Evolutionary conservation across 1,140 invertebrate species (phyloP).

Genomic region (Hestina assimilis): DNA sequence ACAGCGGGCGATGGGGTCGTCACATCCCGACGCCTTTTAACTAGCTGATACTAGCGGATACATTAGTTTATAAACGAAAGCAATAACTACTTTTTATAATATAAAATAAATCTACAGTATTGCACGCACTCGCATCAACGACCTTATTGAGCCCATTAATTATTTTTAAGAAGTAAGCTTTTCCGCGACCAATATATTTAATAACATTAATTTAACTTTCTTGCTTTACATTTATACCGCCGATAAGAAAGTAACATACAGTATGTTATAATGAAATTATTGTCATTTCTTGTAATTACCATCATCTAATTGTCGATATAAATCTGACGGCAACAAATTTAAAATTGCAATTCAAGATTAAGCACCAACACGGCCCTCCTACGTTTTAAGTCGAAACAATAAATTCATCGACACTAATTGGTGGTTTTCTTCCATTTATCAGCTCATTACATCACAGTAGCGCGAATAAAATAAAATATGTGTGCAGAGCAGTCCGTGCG

Average conservation of each 20-base stretch:
- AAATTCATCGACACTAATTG: constrained; percentile 79
- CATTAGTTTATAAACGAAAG: too few species aligned
- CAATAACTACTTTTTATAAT: too few species aligned
- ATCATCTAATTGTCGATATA: constrained; percentile 68
- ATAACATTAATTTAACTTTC: too few species aligned
- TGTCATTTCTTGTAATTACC: constrained; percentile 54
- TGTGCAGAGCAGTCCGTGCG: constrained; percentile 68
- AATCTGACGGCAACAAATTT: constrained; percentile 57
- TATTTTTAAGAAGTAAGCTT: too few species aligned
- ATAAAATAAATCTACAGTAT: too few species aligned
- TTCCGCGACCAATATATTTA: too few species aligned
- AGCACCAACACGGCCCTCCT: constrained; percentile 68
- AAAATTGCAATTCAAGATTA: constrained; percentile 72
- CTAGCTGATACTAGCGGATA: too few species aligned
- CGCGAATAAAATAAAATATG: constrained; percentile 78
- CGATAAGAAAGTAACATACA: neutral
- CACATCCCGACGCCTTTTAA: too few species aligned
- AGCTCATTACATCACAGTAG: constrained; percentile 78
- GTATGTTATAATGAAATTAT: constrained; percentile 17
- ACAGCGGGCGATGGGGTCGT: too few species aligned
- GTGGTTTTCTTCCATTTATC: constrained; percentile 78
- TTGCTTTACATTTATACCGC: too few species aligned
- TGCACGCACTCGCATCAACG: too few species aligned
- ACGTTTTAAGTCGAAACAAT: constrained; percentile 78
- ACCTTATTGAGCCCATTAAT: too few species aligned